Conservation (phyloP, 2,888 invertebrate species). For the Drosophila paramelanica region DNA sequence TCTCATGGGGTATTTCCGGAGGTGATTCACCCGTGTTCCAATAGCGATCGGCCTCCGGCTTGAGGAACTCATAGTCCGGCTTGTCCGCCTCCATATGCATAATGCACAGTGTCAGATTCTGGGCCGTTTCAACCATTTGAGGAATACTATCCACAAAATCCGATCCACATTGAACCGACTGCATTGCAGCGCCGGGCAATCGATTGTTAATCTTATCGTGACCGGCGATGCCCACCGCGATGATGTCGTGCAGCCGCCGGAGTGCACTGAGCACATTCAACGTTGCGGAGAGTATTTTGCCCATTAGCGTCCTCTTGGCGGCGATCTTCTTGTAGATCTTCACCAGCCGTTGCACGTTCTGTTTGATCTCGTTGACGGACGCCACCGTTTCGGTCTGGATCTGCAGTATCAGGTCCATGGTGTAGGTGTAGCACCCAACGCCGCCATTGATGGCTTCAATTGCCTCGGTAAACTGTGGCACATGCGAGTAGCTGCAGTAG, state of each 20-base stretch:
- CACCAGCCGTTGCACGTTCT: conserved; percentile 64
- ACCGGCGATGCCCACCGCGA: conserved; percentile 64
- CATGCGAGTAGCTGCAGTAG: conserved; percentile 77
- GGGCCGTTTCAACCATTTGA: conserved; percentile 65
- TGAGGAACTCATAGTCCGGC: conserved; percentile 65
- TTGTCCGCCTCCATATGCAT: conserved; percentile 57
- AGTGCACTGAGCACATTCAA: conserved; percentile 69
- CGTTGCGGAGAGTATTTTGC: conserved; percentile 72
- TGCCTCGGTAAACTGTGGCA: conserved; percentile 74
- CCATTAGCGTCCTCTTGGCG: conserved; percentile 69
- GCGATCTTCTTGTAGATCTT: conserved; percentile 77
- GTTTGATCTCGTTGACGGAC: conserved; percentile 66
- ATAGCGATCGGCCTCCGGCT: conserved; percentile 71
- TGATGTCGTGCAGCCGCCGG: conserved; percentile 63
- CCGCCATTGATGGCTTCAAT: conserved; percentile 72
- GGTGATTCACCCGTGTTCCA: conserved; percentile 64
- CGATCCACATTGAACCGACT: conserved; percentile 54
- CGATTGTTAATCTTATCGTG: conserved; percentile 61
- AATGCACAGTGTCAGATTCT: conserved; percentile 74
- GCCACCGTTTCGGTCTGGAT: conserved; percentile 72
- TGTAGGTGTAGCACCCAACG: conserved; percentile 72
- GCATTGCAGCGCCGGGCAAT: conserved; percentile 63
- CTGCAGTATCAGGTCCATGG: conserved; percentile 58
- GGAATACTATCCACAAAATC: conserved; percentile 68
- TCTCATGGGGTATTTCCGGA: conserved; percentile 54